Evolutionary conservation across 2,797 vertebrate species (phyloP).

Genomic region (Ateles fusciceps): DNA sequence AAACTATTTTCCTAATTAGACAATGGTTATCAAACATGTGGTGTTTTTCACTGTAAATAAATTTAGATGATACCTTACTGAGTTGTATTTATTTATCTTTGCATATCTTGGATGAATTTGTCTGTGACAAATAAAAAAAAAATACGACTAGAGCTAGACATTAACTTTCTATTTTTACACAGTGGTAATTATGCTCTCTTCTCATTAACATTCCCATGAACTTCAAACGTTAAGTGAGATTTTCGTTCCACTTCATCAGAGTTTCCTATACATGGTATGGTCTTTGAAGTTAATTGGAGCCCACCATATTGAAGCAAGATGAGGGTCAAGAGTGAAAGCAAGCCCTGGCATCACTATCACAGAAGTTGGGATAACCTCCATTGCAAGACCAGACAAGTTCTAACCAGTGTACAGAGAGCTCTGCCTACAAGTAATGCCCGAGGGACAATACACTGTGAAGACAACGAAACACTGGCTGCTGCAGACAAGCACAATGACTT

Average conservation of each 20-base stretch:
- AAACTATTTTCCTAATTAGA: constrained; percentile 66
- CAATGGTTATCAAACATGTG: constrained; percentile 68
- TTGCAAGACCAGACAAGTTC: background rate
- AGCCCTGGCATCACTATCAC: background rate
- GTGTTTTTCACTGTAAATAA: constrained; percentile 60
- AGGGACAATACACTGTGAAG: rapidly evolving
- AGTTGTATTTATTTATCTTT: constrained; percentile 61
- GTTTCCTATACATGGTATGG: constrained; percentile 11
- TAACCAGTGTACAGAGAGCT: background rate
- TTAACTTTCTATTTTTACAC: constrained; percentile 20
- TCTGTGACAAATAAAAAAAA: constrained; percentile 48
- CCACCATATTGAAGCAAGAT: constrained; percentile 24
- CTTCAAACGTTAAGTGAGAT: constrained; percentile 37
- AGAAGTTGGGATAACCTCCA: background rate
- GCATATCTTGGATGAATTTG: constrained; percentile 59
- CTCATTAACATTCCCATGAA: constrained; percentile 57
- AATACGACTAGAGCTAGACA: background rate
- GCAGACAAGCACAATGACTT: background rate
- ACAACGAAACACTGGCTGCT: too few relatives aligned
- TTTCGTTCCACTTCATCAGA: constrained; percentile 42
- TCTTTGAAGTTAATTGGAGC: constrained; percentile 67
- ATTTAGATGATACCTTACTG: constrained; percentile 50
- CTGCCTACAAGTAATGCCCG: background rate
- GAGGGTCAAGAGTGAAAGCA: background rate
- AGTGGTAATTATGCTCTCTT: constrained; percentile 36